Percentiles rank a stretch among this genome's conserved stretches.
These are phyloP conservation scores for Pampus argenteus DNA, from an alignment of 2,797 vertebrate genomes.

Conservation along the genomic window DNA sequence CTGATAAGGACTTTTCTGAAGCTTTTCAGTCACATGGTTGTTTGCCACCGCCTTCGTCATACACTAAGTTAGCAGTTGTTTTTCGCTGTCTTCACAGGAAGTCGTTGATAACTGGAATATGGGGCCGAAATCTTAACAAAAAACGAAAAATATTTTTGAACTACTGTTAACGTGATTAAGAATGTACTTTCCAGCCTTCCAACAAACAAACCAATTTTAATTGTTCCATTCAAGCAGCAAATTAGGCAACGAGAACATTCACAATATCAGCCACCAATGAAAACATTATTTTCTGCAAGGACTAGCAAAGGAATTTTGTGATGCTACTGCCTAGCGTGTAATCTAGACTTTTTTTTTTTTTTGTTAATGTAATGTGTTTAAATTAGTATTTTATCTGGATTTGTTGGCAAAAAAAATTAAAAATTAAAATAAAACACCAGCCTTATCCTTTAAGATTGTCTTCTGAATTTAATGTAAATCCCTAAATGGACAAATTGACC, in stretches of 20 bases:
- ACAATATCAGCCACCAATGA: background rate
- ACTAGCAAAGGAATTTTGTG: no score
- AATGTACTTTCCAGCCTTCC: no score
- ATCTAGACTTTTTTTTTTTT: no score
- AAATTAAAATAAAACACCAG: background rate
- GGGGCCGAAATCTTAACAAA: no score
- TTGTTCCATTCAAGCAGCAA: no score
- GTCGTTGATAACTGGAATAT: background rate
- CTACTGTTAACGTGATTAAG: no score
- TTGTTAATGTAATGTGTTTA: no score
- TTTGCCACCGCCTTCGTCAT: background rate
- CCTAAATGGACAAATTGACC: slow-evolving; percentile 16
- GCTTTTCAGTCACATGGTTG: background rate
- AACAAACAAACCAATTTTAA: no score
- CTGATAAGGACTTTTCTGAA: background rate
- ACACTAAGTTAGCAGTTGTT: background rate
- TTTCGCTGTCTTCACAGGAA: background rate
- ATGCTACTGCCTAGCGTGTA: no score
- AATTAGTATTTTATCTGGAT: no score
- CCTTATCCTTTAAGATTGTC: background rate
- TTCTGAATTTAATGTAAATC: slow-evolving; percentile 6
- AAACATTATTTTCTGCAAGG: background rate
- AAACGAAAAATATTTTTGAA: no score
- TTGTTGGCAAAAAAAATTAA: background rate
- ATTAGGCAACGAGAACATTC: no score